phyloP scores from a whole-genome alignment of 2,113 vertebrate species.

The Leiothrix lutea region DNA sequence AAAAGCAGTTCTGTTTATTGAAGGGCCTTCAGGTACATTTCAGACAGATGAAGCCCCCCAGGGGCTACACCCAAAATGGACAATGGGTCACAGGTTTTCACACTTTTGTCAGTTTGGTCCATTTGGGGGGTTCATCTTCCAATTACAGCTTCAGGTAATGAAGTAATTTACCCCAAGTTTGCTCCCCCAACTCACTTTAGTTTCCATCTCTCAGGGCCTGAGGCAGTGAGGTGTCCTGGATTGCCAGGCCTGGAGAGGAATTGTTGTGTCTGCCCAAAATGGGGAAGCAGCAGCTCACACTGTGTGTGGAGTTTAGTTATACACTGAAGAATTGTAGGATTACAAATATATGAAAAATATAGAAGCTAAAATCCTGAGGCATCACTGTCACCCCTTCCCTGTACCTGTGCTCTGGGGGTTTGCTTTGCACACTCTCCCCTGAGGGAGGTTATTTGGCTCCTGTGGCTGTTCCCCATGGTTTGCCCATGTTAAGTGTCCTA shows the following conservation, averaged over 20 bases:
- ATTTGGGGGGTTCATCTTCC: neutral
- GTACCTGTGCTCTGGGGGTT: neutral
- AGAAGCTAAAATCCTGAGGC: neutral
- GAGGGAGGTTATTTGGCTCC: neutral
- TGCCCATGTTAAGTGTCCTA: neutral
- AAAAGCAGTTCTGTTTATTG: neutral
- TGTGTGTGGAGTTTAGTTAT: accelerated
- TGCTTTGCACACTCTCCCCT: accelerated
- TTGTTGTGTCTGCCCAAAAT: neutral
- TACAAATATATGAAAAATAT: accelerated
- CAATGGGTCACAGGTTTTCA: accelerated
- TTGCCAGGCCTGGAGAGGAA: neutral
- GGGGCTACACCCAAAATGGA: neutral
- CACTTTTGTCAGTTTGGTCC: accelerated
- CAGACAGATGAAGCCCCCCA: neutral
- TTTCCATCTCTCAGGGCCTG: neutral
- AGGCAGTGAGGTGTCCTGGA: neutral
- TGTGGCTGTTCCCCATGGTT: neutral
- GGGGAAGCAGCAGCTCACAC: neutral
- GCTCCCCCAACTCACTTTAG: neutral
- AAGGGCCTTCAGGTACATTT: too few relatives aligned
- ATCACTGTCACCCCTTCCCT: accelerated
- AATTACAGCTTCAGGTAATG: neutral
- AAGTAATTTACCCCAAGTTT: neutral
- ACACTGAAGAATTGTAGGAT: neutral